Percentiles rank a stretch among this genome's conserved stretches.
phyloP scores from a whole-genome alignment of 1,140 invertebrate species.

The Fopius arisanus region DNA sequence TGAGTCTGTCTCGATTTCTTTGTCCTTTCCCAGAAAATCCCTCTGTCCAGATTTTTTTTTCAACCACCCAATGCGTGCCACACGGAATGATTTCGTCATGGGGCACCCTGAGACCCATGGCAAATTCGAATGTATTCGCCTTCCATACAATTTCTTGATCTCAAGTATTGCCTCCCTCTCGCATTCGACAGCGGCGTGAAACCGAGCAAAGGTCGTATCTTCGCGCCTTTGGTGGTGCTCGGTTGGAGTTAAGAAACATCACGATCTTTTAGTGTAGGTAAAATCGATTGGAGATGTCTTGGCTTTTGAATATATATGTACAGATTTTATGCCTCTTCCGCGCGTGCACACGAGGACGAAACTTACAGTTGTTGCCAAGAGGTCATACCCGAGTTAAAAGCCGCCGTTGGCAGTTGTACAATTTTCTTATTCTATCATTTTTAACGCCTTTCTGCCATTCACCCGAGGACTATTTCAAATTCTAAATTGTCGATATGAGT shows the following conservation, averaged over 20 bases:
- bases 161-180: slow-evolving; percentile 12
- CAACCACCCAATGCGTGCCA: slow-evolving; percentile 31
- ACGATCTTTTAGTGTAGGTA: slow-evolving; percentile 5
- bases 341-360: slow-evolving; percentile 13
- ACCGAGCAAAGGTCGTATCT: slow-evolving; percentile 33
- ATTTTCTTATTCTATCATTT: neutral
- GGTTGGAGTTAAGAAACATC: slow-evolving; percentile 17
- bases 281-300: slow-evolving; percentile 7
- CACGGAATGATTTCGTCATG: slow-evolving; percentile 37
- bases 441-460: neutral
- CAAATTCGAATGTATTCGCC: slow-evolving; percentile 17
- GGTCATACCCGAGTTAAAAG: neutral
- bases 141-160: slow-evolving; percentile 20
- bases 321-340: slow-evolving; percentile 10
- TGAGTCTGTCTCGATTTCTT: slow-evolving; percentile 9
- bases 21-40: slow-evolving; percentile 7
- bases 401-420: slow-evolving; percentile 12
- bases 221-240: slow-evolving; percentile 16
- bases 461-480: neutral
- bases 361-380: neutral
- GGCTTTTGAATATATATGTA: slow-evolving; percentile 11
- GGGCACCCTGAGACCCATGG: slow-evolving; percentile 19
- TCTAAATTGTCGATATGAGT: no score
- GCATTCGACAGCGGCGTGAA: slow-evolving; percentile 1
- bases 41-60: neutral